Percentiles rank a stretch among this genome's conserved stretches.
Conservation (phyloP, 2,888 invertebrate species). For the Andrena fulva region DNA sequence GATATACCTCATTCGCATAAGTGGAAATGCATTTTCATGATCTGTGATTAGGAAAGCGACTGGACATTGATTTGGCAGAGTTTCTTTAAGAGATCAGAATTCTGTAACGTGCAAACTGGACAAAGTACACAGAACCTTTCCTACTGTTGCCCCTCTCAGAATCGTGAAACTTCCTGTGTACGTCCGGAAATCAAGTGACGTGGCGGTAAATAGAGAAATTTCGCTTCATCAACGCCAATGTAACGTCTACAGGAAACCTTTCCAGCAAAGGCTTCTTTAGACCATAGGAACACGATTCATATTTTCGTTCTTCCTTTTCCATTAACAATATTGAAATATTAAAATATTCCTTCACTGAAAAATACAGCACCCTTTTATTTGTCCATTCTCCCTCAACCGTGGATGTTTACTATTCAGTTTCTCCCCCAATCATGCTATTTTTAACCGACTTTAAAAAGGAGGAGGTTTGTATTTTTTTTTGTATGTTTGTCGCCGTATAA, state of each 20-base stretch:
- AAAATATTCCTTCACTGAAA: too few species aligned
- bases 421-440: too few species aligned
- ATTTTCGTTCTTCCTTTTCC: background rate
- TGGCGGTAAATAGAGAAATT: background rate
- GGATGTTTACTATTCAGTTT: too few species aligned
- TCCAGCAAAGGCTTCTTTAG: background rate
- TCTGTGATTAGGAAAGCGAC: background rate
- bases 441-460: too few species aligned
- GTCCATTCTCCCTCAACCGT: too few species aligned
- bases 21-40: background rate
- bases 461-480: too few species aligned
- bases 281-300: background rate
- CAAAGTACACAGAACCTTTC: background rate
- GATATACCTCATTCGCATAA: background rate
- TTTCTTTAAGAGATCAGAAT: background rate
- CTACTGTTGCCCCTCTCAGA: background rate
- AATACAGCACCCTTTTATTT: too few species aligned
- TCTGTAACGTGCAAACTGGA: background rate
- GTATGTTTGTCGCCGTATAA: too few species aligned
- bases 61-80: background rate
- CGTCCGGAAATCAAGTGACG: slow-evolving; percentile 4
- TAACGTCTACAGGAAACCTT: background rate
- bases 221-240: slow-evolving; percentile 11
- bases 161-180: background rate
- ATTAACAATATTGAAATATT: background rate